Evolutionary conservation across 2,113 vertebrate genomes (phyloP).

Genomic region (Salvelinus sp.): DNA sequence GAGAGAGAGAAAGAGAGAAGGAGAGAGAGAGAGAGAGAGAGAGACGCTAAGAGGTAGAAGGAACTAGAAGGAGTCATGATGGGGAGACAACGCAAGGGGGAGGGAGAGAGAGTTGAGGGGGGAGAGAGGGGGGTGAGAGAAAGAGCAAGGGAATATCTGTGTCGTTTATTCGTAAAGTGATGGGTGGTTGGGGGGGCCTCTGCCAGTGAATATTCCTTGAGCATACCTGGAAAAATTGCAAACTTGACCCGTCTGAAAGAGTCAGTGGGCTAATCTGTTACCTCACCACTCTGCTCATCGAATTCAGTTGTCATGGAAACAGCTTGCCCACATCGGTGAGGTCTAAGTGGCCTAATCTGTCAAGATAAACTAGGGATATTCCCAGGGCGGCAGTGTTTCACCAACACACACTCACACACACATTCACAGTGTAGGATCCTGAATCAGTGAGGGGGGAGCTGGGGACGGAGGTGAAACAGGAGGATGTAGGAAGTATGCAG

Average conservation of each 20-base stretch:
- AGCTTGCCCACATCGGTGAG: slow-evolving; percentile 53
- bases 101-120: too few species aligned
- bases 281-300: slow-evolving; percentile 27
- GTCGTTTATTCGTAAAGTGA: neutral
- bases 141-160: neutral
- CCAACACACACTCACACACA: slow-evolving; percentile 50
- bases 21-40: too few species aligned
- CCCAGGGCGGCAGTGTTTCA: slow-evolving; percentile 59
- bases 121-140: neutral
- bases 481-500: slow-evolving; percentile 4
- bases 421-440: slow-evolving; percentile 9
- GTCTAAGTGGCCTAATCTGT: slow-evolving; percentile 73
- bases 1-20: too few species aligned
- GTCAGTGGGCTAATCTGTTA: too few species aligned
- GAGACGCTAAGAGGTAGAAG: too few species aligned
- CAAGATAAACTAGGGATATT: slow-evolving; percentile 72
- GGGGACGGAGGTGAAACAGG: slow-evolving; percentile 29
- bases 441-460: slow-evolving; percentile 18
- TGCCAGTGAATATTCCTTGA: slow-evolving; percentile 10
- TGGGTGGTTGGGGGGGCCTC: slow-evolving; percentile 14
- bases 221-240: slow-evolving; percentile 22
- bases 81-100: too few species aligned
- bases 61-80: too few species aligned
- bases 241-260: neutral
- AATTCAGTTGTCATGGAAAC: slow-evolving; percentile 62